Percentiles rank a stretch among this genome's conserved stretches.
phyloP scores from a whole-genome alignment of 2,113 vertebrate genomes.

The Gulo gulo region DNA sequence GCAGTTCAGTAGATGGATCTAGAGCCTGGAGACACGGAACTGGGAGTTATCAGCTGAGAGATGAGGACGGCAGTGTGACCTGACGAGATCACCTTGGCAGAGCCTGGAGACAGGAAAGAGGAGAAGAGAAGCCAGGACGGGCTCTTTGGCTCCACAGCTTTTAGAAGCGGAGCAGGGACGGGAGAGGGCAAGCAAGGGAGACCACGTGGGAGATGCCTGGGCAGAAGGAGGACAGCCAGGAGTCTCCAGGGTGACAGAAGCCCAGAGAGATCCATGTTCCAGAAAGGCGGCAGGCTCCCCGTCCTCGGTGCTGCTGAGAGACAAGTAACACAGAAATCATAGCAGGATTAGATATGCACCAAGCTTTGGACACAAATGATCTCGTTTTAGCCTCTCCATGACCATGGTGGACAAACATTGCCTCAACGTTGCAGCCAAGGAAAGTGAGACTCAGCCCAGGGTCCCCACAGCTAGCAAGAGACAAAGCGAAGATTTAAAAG shows the following conservation, averaged over 20 bases:
- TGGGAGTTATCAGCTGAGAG: neutral
- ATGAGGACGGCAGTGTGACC: neutral
- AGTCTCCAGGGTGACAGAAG: neutral
- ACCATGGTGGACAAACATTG: neutral
- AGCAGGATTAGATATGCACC: neutral
- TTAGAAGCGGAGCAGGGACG: neutral
- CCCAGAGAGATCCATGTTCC: neutral
- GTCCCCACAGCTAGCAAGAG: neutral
- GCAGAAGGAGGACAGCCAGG: neutral
- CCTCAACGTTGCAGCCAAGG: neutral
- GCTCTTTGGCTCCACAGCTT: neutral
- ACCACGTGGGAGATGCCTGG: too few species aligned
- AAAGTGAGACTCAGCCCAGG: neutral
- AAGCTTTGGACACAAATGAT: neutral
- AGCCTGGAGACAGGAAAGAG: neutral
- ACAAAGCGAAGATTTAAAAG: neutral
- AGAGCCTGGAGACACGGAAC: neutral
- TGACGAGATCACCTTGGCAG: neutral
- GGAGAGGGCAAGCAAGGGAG: neutral
- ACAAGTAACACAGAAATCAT: neutral
- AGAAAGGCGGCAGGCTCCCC: neutral
- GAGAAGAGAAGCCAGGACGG: rapidly evolving
- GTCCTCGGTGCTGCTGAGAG: neutral
- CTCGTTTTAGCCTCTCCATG: neutral
- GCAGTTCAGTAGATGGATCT: neutral